These are phyloP conservation scores for Spinibarbus caldwelli DNA, from an alignment of 2,797 vertebrate species.

Conservation along the genomic window DNA sequence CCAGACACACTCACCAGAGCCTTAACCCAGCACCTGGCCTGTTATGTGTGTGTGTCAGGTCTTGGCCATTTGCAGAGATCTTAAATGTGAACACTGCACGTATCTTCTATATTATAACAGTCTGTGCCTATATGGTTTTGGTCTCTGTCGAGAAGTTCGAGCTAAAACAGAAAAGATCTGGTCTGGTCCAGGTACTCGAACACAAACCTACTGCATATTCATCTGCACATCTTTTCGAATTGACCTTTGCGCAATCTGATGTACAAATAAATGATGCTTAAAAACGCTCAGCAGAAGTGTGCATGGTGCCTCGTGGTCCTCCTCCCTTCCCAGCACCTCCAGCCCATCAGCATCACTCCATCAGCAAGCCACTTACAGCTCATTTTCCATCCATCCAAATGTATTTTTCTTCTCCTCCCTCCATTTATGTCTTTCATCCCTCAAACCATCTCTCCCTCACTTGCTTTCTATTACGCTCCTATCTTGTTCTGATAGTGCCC, in stretches of 20 bases:
- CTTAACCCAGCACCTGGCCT: constrained; percentile 44
- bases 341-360: constrained; percentile 46
- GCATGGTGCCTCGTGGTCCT: not conserved
- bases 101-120: constrained; percentile 11
- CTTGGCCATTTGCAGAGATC: constrained; percentile 12
- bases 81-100: constrained; percentile 20
- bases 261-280: constrained; percentile 4
- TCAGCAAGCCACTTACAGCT: constrained; percentile 53
- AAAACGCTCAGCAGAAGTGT: constrained; percentile 15
- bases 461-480: constrained; percentile 1
- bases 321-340: constrained; percentile 20
- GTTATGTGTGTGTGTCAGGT: constrained; percentile 14
- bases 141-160: constrained; percentile 9
- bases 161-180: constrained; percentile 3
- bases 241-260: constrained; percentile 3
- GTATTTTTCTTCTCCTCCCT: constrained; percentile 37
- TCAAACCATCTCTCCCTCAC: constrained; percentile 19
- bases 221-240: not conserved
- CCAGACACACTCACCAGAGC: constrained; percentile 25
- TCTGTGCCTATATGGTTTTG: not conserved
- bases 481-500: constrained; percentile 29
- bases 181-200: not conserved
- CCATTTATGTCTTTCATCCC: constrained; percentile 35
- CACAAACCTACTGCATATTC: not conserved
- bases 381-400: constrained; percentile 44